These are phyloP conservation scores for Gryllus longicercus DNA, from an alignment of 2,888 invertebrate genomes.

Conservation along the genomic window DNA sequence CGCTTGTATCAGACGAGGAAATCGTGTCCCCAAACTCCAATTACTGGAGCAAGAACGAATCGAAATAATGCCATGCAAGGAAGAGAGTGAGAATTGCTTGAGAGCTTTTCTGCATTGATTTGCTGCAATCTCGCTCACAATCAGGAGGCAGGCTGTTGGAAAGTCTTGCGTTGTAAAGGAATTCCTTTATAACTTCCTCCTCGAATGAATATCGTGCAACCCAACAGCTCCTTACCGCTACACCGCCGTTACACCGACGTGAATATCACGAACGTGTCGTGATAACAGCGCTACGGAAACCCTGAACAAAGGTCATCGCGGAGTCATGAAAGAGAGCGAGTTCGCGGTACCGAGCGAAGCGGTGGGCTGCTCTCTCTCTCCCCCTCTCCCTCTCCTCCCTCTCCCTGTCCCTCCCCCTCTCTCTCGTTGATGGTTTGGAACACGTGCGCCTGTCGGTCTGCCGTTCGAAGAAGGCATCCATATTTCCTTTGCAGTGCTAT, in stretches of 20 bases:
- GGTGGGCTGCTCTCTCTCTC: background rate
- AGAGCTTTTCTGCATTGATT: background rate
- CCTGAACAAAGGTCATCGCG: background rate
- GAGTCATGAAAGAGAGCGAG: background rate
- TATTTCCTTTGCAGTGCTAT: too few relatives aligned
- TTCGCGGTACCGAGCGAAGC: background rate
- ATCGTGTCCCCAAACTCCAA: too few relatives aligned
- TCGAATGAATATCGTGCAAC: conserved; percentile 9
- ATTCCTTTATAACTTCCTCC: conserved; percentile 10
- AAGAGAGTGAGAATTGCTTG: conserved; percentile 17
- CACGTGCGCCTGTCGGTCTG: too few relatives aligned
- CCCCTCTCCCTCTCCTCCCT: too few relatives aligned
- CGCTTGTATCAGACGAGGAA: too few relatives aligned
- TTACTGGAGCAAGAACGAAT: too few relatives aligned
- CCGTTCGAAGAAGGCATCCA: too few relatives aligned
- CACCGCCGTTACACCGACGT: background rate
- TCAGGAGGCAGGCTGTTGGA: background rate
- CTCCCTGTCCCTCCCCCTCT: too few relatives aligned
- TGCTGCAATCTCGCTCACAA: background rate
- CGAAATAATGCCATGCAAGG: background rate
- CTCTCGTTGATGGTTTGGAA: too few relatives aligned
- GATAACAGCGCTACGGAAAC: conserved; percentile 7
- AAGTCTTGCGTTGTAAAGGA: conserved; percentile 11
- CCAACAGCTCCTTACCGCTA: conserved; percentile 17
- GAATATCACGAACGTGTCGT: background rate